Evolutionary conservation across 1,140 invertebrate genomes (phyloP).

Genomic region (Euborellia annulipes): DNA sequence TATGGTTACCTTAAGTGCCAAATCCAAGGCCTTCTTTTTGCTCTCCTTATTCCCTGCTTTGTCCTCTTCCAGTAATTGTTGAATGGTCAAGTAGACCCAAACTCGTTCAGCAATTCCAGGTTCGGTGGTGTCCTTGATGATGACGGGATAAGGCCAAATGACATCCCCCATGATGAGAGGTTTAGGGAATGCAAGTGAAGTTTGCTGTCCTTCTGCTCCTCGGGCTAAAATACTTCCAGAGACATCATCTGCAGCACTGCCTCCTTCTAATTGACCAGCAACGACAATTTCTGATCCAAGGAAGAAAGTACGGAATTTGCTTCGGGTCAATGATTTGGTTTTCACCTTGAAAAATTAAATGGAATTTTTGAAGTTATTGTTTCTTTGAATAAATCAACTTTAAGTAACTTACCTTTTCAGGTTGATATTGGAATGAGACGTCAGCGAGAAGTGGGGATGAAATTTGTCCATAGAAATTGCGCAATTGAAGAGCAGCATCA

Average conservation of each 20-base stretch:
- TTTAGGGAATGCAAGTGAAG: too few species aligned
- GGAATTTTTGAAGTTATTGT: too few species aligned
- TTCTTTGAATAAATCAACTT: too few species aligned
- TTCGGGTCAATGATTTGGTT: constrained; percentile 26
- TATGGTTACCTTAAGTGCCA: constrained; percentile 13
- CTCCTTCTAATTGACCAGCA: constrained; percentile 25
- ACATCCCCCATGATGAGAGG: too few species aligned
- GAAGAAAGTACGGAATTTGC: constrained; percentile 37
- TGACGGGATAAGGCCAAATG: too few species aligned
- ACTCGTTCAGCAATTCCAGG: constrained; percentile 31
- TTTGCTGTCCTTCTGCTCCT: too few species aligned
- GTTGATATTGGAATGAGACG: constrained; percentile 45
- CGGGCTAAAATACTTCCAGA: too few species aligned
- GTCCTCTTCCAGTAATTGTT: constrained; percentile 41
- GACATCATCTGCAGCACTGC: too few species aligned
- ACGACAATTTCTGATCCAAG: constrained; percentile 40
- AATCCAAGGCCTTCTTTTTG: constrained; percentile 8
- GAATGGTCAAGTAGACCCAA: constrained; percentile 52
- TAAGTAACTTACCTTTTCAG: too few species aligned
- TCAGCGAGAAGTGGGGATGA: constrained; percentile 49
- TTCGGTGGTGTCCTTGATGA: too few species aligned
- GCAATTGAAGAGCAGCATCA: constrained; percentile 50
- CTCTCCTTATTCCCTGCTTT: constrained; percentile 20
- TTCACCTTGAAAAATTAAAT: constrained; percentile 17
- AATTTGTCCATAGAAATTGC: constrained; percentile 54